Evolutionary conservation across 2,113 vertebrate species (phyloP), one percentile per base, ranked within the genome.

Genomic region (Cebus imitator): DNA sequence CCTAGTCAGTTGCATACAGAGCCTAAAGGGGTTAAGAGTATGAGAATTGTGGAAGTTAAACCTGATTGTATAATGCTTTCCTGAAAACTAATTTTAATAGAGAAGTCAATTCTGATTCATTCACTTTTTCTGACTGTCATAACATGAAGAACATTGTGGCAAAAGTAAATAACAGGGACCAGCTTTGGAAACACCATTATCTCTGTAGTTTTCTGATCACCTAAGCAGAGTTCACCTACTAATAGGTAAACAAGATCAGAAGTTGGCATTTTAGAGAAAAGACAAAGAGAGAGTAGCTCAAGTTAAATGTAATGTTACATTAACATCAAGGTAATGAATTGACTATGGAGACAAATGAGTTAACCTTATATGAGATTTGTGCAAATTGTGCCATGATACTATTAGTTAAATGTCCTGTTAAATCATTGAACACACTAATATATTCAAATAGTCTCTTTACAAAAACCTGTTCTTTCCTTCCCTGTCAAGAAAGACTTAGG

Each of bases 371-470:
- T 11, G 17, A 40, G 2, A 27, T 79, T 95, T 83, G 52, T 82
- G 16, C 20, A 57, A 66, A 20, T 21, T 88, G 2, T 50, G 35
- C 13, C 11, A 30, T 8, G 21, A 83, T n/a, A 6, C n/a, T 68
- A 16, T 66, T 40, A 78, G 45, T 83, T 84, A 82, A 25, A 70
- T 75, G 48, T 45, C 25, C 75, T 96, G 3, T 78, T 35, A 55
- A 85, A 82, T 32, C n/a, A 37, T 23, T 81, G 43, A 45, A 23
- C 8, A 72, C 18, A 18, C n/a, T 76, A 82, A 30, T 88, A 48
- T 93, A 95, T 94, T 96, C 48, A 72, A 93, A 80, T 91, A 32
- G 61, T 43, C 40, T 96, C 48, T 89, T 94, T 91, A 95, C 92
- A 94, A 96, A 97, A 96, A 72, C 84, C 32, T 76, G 0, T 83